Conservation (phyloP, 2,113 vertebrate genomes). For the Pangasianodon gigas region DNA sequence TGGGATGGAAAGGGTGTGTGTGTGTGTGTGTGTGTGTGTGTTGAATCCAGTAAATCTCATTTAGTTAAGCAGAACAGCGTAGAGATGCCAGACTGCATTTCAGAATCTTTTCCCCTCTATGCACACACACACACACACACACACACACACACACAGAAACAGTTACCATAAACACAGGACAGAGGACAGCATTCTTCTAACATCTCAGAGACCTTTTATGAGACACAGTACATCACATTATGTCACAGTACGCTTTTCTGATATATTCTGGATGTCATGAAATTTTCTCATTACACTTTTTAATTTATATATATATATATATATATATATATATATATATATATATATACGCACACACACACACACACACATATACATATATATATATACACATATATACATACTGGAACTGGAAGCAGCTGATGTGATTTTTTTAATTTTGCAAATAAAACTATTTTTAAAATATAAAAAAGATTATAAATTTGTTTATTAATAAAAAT, state of each 20-base stretch:
- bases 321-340: too few species aligned
- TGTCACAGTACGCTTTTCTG: neutral
- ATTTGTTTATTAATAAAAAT: too few species aligned
- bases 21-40: conserved; percentile 33
- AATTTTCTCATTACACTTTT: too few species aligned
- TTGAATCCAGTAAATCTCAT: neutral
- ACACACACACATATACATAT: too few species aligned
- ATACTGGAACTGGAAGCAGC: too few species aligned
- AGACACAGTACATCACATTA: neutral
- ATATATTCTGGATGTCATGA: neutral
- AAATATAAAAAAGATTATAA: too few species aligned
- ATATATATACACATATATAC: too few species aligned
- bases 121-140: neutral
- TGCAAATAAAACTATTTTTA: too few species aligned
- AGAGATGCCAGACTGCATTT: neutral
- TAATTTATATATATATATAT: too few species aligned
- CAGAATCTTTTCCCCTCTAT: neutral
- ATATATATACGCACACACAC: too few species aligned
- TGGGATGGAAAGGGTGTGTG: conserved; percentile 1
- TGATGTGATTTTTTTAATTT: too few species aligned
- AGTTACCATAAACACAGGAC: neutral
- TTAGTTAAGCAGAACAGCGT: neutral
- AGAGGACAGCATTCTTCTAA: neutral
- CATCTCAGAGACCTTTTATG: neutral
- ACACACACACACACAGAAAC: neutral